These are phyloP conservation scores for Lampris megalopsis DNA, from an alignment of 2,113 vertebrate species.

Conservation along the genomic window DNA sequence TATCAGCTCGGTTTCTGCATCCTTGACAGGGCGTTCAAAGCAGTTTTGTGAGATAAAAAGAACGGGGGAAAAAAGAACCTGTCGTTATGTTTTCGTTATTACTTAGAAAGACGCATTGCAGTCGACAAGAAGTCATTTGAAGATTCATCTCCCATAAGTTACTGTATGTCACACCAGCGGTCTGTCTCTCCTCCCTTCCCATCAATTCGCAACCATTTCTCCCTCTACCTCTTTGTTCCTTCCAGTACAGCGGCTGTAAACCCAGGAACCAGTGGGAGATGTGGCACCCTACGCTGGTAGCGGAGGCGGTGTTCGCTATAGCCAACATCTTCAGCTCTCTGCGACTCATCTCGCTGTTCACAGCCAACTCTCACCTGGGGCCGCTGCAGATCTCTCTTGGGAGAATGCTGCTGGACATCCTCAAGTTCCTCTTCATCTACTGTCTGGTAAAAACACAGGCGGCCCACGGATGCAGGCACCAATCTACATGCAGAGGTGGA, in stretches of 20 bases:
- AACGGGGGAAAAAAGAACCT: too few species aligned
- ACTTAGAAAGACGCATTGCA: too few species aligned
- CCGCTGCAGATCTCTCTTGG: conserved; percentile 98
- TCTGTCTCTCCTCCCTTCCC: background rate
- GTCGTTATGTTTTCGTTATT: too few species aligned
- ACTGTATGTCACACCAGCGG: background rate
- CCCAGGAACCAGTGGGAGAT: conserved; percentile 94
- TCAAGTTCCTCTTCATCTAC: conserved; percentile 99
- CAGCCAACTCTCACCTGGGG: conserved; percentile 98
- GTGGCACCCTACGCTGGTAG: conserved; percentile 98
- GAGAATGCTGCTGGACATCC: conserved; percentile 98
- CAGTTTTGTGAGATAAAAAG: too few species aligned
- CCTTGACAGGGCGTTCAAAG: too few species aligned
- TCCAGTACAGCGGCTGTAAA: conserved; percentile 91
- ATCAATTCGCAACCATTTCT: background rate
- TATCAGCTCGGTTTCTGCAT: too few species aligned
- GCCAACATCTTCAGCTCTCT: conserved; percentile 99
- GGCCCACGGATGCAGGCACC: background rate
- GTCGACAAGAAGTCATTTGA: too few species aligned
- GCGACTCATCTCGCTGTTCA: conserved; percentile 98
- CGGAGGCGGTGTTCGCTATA: conserved; percentile 98
- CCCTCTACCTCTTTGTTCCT: background rate
- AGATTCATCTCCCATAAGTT: too few species aligned
- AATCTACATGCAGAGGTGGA: background rate
- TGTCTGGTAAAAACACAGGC: conserved; percentile 86